These are phyloP conservation scores for Meloidogyne hapla DNA, from an alignment of 1,140 invertebrate genomes.

Conservation along the genomic window DNA sequence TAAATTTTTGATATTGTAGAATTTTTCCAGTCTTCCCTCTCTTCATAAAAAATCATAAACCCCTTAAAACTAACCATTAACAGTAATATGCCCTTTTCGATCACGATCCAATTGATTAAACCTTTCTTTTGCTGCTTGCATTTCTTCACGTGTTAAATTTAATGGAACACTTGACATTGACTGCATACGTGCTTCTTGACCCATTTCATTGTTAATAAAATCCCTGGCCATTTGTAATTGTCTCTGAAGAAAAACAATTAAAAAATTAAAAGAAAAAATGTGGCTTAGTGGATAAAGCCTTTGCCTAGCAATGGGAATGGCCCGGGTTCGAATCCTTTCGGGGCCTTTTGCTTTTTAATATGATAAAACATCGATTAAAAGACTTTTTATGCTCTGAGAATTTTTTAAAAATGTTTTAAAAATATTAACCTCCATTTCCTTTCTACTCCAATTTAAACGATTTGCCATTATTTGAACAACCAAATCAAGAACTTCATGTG, in stretches of 20 bases:
- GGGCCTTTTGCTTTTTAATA: background rate
- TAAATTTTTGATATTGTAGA: no score
- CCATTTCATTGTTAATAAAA: slow-evolving; percentile 92
- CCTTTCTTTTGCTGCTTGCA: slow-evolving; percentile 85
- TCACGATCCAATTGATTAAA: slow-evolving; percentile 93
- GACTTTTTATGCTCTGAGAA: no score
- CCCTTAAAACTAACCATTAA: slow-evolving; percentile 90
- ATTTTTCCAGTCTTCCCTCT: no score
- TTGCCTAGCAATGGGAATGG: slow-evolving; percentile 3
- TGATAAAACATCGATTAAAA: no score
- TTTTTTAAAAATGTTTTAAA: background rate
- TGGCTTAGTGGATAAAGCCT: background rate
- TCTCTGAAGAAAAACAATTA: slow-evolving; percentile 68
- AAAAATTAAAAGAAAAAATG: no score
- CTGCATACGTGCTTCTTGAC: slow-evolving; percentile 83
- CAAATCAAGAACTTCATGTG: slow-evolving; percentile 82
- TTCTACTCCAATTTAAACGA: slow-evolving; percentile 85
- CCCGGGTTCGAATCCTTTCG: background rate
- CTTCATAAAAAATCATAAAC: no score
- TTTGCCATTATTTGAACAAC: slow-evolving; percentile 92
- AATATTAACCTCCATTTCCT: slow-evolving; percentile 70
- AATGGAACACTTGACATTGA: slow-evolving; percentile 82
- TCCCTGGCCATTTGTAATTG: slow-evolving; percentile 78
- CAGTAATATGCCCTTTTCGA: slow-evolving; percentile 93
- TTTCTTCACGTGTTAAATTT: slow-evolving; percentile 89